phyloP scores from a whole-genome alignment of 1,140 invertebrate species.

The Semibalanus balanoides region DNA sequence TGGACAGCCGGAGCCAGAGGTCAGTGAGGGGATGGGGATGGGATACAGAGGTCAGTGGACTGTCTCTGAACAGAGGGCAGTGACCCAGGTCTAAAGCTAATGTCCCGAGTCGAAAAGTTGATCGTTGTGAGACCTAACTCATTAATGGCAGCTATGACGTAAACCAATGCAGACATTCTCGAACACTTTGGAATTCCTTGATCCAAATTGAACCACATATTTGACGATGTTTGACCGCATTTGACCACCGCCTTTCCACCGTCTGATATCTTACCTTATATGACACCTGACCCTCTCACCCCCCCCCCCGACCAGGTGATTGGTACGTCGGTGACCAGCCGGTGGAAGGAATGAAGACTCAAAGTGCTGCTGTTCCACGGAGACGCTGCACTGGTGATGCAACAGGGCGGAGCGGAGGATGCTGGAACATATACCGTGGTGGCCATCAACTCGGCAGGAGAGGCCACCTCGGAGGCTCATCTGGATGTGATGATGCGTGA shows the following conservation, averaged over 20 bases:
- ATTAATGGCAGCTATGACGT: no score
- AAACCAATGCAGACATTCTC: no score
- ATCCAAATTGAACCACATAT: no score
- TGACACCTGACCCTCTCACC: no score
- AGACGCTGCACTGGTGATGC: slow-evolving; percentile 62
- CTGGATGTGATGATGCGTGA: slow-evolving; percentile 39
- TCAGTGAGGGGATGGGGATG: slow-evolving; percentile 20
- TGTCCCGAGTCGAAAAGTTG: no score
- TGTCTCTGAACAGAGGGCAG: slow-evolving; percentile 55
- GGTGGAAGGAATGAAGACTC: slow-evolving; percentile 66
- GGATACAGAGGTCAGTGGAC: no score
- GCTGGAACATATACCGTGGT: slow-evolving; percentile 65
- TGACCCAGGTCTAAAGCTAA: no score
- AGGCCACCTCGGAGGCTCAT: slow-evolving; percentile 54
- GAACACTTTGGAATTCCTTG: no score
- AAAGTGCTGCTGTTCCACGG: slow-evolving; percentile 62
- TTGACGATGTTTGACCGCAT: no score
- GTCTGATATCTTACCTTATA: no score
- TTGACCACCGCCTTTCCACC: no score
- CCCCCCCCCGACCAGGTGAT: slow-evolving; percentile 40
- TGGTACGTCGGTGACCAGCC: slow-evolving; percentile 73
- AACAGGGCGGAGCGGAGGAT: slow-evolving; percentile 56
- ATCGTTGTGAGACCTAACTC: no score
- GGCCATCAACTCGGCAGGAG: slow-evolving; percentile 61
- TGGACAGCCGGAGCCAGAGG: slow-evolving; percentile 69